Evolutionary conservation across 2,888 invertebrate species (phyloP), one percentile per base, ranked within the genome.

Genomic region (Apotomis capreana): DNA sequence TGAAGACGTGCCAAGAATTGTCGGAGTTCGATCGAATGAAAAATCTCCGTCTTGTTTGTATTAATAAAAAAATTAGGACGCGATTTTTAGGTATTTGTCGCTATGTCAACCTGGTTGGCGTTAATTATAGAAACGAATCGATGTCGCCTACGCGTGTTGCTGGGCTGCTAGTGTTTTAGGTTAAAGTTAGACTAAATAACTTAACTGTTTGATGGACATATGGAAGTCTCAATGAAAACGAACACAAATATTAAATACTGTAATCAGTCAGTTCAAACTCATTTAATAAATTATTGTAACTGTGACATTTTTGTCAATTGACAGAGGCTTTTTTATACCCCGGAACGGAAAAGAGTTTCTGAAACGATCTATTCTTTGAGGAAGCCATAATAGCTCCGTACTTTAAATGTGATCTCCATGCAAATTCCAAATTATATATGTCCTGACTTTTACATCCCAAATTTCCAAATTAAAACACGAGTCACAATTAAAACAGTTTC

Each of bases 1-100:
- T 91, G 91, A 91, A 88, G 78, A 74, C 78, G 79, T 89, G 91
- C 91, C 91, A 91, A 87, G 87, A 79, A 90, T 89, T 89, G 89
- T 90, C 85, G 87, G 88, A 87, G 87, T 87, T 86, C 87, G 86
- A 90, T 90, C 89, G 87, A 78, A 83, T 78, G 80, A 80, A 80
- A 87, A 88, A 87, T 88, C 87, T 87, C 85, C 82, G 84, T 85
- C 83, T 84, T 85, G 89, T 88, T 89, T 89, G 52, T 68, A 68
- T 68, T 68, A 40, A 63, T 70, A 26, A 70, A 68, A 68, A 63
- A 57, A 59, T 57, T 58, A 15, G 62, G 63, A 59, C 54, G 62
- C 10, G 12, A 52, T 55, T 57, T 49, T n/a, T 51, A 59, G n/a
- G 44, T 62, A 52, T 59, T 59, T 12, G 60, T 58, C 52, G n/a